Percentiles rank a stretch among this genome's conserved stretches.
These are phyloP conservation scores for Spongilla lacustris DNA, from an alignment of 37 sponge, comb jelly and placozoan species.

Conservation along the genomic window DNA sequence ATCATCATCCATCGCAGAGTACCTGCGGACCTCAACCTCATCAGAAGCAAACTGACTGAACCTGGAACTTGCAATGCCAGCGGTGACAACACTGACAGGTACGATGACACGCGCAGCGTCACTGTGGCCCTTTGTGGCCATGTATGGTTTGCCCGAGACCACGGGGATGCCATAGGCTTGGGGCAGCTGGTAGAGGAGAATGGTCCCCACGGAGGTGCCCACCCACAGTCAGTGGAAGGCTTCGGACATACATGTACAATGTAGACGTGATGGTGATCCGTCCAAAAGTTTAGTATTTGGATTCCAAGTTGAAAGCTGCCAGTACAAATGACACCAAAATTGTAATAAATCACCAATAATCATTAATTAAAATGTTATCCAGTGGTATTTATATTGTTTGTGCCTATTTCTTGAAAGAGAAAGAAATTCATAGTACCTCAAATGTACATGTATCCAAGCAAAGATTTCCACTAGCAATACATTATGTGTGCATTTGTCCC, in stretches of 20 bases:
- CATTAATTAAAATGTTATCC: too few relatives aligned
- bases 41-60: conserved; percentile 47
- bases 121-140: conserved; percentile 56
- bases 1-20: not conserved
- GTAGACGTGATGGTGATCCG: conserved; percentile 38
- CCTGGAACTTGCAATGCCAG: conserved; percentile 5
- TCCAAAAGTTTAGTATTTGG: not conserved
- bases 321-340: too few relatives aligned
- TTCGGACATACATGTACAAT: too few relatives aligned
- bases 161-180: conserved; percentile 56
- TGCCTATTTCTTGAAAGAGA: too few relatives aligned
- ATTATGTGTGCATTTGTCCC: too few relatives aligned
- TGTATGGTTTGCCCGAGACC: conserved; percentile 48
- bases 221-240: conserved; percentile 67
- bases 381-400: too few relatives aligned
- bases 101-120: conserved; percentile 54
- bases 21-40: conserved; percentile 41
- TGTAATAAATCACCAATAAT: too few relatives aligned
- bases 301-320: conserved; percentile 22
- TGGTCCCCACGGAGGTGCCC: conserved; percentile 57
- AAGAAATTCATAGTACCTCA: too few relatives aligned
- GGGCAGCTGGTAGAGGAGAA: conserved; percentile 72
- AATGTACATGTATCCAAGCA: too few relatives aligned
- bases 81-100: conserved; percentile 23
- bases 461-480: too few relatives aligned